Percentiles rank a stretch among this genome's conserved stretches.
These are phyloP conservation scores for Stegodyphus mimosarum DNA, from an alignment of 1,140 invertebrate species.

Conservation along the genomic window DNA sequence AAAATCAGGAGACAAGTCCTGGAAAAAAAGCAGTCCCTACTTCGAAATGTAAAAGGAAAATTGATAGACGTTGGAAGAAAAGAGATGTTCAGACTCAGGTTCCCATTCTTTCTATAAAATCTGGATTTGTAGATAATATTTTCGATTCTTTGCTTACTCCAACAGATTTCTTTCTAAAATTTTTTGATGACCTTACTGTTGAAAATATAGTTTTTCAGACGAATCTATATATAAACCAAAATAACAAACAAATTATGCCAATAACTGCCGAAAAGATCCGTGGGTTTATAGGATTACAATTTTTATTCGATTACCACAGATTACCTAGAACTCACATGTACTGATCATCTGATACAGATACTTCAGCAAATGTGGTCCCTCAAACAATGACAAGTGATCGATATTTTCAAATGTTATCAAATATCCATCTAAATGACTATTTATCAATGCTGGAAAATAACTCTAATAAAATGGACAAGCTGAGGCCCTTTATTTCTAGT, in stretches of 20 bases:
- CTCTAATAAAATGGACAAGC: slow-evolving; percentile 15
- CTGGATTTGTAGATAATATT: slow-evolving; percentile 24
- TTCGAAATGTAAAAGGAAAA: slow-evolving; percentile 32
- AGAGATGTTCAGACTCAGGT: slow-evolving; percentile 33
- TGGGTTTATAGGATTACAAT: slow-evolving; percentile 2
- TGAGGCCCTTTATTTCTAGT: slow-evolving; percentile 2
- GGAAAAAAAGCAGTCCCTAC: slow-evolving; percentile 37
- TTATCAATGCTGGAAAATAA: slow-evolving; percentile 16
- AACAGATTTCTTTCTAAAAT: slow-evolving; percentile 30
- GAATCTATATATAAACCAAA: slow-evolving; percentile 26
- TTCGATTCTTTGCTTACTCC: slow-evolving; percentile 11
- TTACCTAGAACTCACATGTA: slow-evolving; percentile 7
- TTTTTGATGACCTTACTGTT: slow-evolving; percentile 21
- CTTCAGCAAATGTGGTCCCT: not conserved
- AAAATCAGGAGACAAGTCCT: slow-evolving; percentile 15
- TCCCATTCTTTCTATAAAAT: slow-evolving; percentile 32
- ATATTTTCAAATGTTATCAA: slow-evolving; percentile 9
- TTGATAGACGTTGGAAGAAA: slow-evolving; percentile 40
- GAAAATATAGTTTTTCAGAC: slow-evolving; percentile 23
- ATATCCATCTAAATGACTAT: slow-evolving; percentile 13
- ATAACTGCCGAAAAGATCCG: not conserved
- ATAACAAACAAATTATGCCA: slow-evolving; percentile 12
- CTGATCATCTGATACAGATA: slow-evolving; percentile 15
- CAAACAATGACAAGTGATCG: not conserved
- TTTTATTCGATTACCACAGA: not conserved